Conservation (phyloP, 2,113 vertebrate genomes). For the Phaethon lepturus region DNA sequence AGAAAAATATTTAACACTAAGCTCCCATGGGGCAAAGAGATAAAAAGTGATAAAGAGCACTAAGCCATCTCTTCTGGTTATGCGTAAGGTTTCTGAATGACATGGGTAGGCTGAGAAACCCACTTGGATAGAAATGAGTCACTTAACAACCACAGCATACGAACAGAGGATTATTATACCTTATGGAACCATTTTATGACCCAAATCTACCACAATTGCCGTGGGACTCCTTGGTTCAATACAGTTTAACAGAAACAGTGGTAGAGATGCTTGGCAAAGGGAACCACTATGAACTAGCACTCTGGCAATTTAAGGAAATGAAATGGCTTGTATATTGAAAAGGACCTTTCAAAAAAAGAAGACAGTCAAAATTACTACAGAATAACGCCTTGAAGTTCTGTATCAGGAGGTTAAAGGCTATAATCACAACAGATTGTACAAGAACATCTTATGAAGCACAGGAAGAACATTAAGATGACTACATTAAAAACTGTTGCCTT, state of each 20-base stretch:
- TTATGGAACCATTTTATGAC: background rate
- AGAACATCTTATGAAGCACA: background rate
- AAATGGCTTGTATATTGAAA: background rate
- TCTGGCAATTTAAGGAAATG: background rate
- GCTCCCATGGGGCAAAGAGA: background rate
- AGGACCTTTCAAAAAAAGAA: background rate
- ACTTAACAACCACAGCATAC: background rate
- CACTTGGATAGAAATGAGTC: background rate
- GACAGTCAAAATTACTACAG: background rate
- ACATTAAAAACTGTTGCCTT: background rate
- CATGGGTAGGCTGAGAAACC: background rate
- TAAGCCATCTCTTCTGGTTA: background rate
- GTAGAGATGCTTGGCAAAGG: background rate
- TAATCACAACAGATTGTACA: background rate
- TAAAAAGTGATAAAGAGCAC: background rate
- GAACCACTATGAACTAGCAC: background rate
- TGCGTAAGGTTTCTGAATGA: background rate
- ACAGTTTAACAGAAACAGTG: background rate
- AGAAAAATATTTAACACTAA: background rate
- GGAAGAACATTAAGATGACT: background rate
- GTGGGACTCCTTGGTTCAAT: background rate
- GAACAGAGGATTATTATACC: background rate
- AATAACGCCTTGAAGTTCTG: background rate
- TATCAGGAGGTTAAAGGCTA: background rate
- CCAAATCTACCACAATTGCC: background rate